Base-by-base conservation (phyloP, 2,888 invertebrate species). In the Lumbricus terrestris region DNA sequence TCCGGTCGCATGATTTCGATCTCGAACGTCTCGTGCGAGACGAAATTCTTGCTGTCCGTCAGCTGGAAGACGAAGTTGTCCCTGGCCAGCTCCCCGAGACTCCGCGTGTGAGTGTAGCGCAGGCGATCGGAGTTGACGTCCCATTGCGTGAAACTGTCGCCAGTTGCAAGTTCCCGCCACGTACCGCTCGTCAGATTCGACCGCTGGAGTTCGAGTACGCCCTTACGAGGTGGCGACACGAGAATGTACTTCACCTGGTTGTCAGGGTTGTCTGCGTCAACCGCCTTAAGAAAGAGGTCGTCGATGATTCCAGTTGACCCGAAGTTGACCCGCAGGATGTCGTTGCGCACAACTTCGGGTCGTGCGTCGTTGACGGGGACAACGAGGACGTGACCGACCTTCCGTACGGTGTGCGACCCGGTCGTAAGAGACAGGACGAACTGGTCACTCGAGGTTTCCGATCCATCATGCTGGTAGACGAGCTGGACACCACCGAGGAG, bases 401-500 rank as follows among this genome's bases (percentile, higher is more conserved):
- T 93, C 88, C 93, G 92, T 29, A 93, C 92, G 69, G 93, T 93
- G 90, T 94, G 94, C 88, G 93, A 92, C 11, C 95, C 94, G 92
- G 95, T 95, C 37, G 93, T 54, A 18, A 91, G 82, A 34, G 94
- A 93, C 29, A 95, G 92, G 11, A 93, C 93, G 92, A 95, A 95
- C 34, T 92, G 93, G 91, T 95, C 95, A 20, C 92, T 91, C 89
- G 93, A 93, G 88, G 93, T 93, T 92, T 95, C 95, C 1, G 94
- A 93, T 35, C 94, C 93, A 91, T 95, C 95, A 91, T 95, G 95
- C 37, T 92, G 93, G 92, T 95, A 95, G 88, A 94, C 93, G 13
- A 95, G 92, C 89, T 93, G 92, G 92, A 94, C 92, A 11, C 94
- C 94, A 82, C 93, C 93, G 89, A 93, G 93, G 16, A 91, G 82